Conservation (phyloP, 64 coral and sea anemone species). For the Montipora foliosa region DNA sequence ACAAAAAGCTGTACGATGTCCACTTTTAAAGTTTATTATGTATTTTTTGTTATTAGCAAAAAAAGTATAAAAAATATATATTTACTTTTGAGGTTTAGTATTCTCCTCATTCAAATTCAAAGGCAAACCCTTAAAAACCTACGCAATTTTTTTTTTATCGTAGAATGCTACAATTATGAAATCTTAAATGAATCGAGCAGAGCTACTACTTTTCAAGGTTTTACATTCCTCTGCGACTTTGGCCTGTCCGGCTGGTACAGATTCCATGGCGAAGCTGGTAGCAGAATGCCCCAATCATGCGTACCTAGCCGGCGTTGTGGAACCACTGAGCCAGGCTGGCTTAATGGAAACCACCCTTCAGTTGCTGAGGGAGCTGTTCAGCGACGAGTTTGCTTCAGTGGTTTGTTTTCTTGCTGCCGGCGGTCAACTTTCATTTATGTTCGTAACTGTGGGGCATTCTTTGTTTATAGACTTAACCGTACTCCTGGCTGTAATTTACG, state of each 20-base stretch:
- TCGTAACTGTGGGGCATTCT: constrained; percentile 16
- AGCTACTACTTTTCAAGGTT: neutral
- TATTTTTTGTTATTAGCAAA: too few species aligned
- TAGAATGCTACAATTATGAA: neutral
- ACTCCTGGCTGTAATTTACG: neutral
- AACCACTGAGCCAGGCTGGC: constrained; percentile 3
- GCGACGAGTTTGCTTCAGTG: neutral
- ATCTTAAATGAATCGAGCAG: neutral
- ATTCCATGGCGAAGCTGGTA: neutral
- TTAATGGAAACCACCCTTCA: neutral
- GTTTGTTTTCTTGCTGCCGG: neutral
- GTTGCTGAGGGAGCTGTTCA: neutral
- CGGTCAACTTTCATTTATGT: constrained; percentile 20
- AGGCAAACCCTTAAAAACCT: too few species aligned
- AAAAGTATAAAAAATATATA: too few species aligned
- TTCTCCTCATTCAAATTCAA: too few species aligned
- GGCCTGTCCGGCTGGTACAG: neutral
- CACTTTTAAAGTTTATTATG: too few species aligned
- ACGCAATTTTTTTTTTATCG: neutral
- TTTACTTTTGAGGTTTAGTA: too few species aligned
- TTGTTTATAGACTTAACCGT: neutral
- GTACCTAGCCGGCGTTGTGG: neutral
- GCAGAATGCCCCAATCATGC: neutral
- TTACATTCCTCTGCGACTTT: neutral
- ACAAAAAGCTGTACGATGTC: too few species aligned